These are phyloP conservation scores for Pseudomyrmex pallidus DNA, from an alignment of 1,140 invertebrate genomes.

Conservation along the genomic window DNA sequence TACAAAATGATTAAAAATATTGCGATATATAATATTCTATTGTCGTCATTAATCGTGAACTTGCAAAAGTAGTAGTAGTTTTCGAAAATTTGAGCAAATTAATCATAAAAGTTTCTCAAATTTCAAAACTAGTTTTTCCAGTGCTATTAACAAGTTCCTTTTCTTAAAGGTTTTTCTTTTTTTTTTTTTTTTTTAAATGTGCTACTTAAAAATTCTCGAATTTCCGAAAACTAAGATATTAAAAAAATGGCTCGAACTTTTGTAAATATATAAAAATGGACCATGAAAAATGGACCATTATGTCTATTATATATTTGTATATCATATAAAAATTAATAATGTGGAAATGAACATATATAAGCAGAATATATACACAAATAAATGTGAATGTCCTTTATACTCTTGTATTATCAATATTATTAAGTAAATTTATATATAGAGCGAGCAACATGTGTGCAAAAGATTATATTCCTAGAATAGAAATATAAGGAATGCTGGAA, in stretches of 20 bases:
- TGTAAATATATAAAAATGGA: constrained; percentile 65
- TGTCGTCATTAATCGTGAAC: constrained; percentile 50
- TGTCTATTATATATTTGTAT: constrained; percentile 63
- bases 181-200: neutral
- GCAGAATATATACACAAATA: constrained; percentile 30
- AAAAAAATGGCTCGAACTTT: constrained; percentile 36
- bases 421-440: constrained; percentile 10
- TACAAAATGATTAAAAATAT: constrained; percentile 49
- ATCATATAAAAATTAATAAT: constrained; percentile 57
- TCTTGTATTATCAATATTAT: constrained; percentile 45
- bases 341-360: constrained; percentile 36
- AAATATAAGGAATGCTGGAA: neutral
- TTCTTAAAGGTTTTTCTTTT: neutral
- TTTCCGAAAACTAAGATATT: constrained; percentile 68
- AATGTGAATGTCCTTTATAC: constrained; percentile 58
- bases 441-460: neutral
- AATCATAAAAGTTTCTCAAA: constrained; percentile 1
- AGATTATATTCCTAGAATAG: constrained; percentile 10
- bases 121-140: neutral
- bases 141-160: constrained; percentile 2
- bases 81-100: constrained; percentile 66
- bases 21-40: constrained; percentile 33
- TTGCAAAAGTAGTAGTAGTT: constrained; percentile 53
- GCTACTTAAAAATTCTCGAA: constrained; percentile 54
- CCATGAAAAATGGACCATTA: constrained; percentile 26